A percentile compares a stretch with the other conserved stretches of the same genome.
These are phyloP conservation scores for Lithosia quadra DNA, from an alignment of 2,888 invertebrate genomes.

Conservation along the genomic window DNA sequence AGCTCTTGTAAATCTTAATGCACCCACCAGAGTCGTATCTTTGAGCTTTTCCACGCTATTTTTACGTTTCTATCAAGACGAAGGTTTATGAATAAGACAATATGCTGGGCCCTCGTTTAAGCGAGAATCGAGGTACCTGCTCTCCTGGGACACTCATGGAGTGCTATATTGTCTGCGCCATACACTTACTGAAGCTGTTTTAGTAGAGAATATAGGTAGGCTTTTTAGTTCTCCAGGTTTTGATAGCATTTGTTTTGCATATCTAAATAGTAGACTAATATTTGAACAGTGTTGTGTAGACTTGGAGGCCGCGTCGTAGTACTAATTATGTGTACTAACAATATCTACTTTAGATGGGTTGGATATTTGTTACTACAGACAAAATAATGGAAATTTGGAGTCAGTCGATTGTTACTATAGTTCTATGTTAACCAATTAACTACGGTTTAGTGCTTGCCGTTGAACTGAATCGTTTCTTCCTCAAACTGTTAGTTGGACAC, in stretches of 20 bases:
- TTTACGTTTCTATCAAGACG: constrained; percentile 30
- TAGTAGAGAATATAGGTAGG: constrained; percentile 17
- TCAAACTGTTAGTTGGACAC: background rate
- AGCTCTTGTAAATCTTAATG: constrained; percentile 9
- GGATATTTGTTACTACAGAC: background rate
- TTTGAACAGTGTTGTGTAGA: background rate
- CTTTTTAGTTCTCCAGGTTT: constrained; percentile 3
- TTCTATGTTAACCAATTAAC: background rate
- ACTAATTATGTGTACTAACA: background rate
- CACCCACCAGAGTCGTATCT: background rate
- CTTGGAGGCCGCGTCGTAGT: background rate
- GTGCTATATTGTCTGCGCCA: constrained; percentile 26
- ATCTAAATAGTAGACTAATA: constrained; percentile 31
- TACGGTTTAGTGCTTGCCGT: background rate
- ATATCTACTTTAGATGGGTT: background rate
- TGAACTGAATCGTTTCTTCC: background rate
- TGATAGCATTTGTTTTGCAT: constrained; percentile 32
- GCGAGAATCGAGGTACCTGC: constrained; percentile 42
- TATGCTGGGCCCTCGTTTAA: constrained; percentile 39
- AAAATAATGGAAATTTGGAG: background rate
- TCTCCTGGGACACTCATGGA: constrained; percentile 30
- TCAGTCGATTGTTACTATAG: background rate
- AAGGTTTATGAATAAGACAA: constrained; percentile 48
- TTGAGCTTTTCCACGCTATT: constrained; percentile 25
- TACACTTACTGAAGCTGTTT: constrained; percentile 22